phyloP scores from a whole-genome alignment of 2,113 vertebrate species.

The Sceloporus tristichus region DNA sequence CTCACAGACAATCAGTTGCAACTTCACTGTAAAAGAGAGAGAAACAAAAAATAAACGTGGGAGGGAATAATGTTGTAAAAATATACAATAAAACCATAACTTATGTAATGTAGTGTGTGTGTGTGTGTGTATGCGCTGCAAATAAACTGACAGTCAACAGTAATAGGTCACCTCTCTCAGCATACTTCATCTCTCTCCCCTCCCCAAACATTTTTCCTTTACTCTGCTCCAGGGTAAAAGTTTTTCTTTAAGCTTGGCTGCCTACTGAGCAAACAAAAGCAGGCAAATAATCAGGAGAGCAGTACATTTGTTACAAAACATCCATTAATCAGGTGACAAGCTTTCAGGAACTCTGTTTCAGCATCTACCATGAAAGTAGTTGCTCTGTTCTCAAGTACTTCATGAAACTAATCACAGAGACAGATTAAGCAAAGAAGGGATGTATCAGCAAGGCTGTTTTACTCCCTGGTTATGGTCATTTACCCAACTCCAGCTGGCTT shows the following conservation, averaged over 20 bases:
- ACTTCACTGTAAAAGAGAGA: not conserved
- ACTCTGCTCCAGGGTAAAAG: constrained; percentile 14
- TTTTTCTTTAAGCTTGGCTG: not conserved
- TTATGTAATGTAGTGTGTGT: not conserved
- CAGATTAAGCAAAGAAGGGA: not conserved
- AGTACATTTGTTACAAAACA: constrained; percentile 27
- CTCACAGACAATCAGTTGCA: not conserved
- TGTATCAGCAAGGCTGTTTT: not conserved
- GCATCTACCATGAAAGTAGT: not conserved
- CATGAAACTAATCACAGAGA: constrained; percentile 11
- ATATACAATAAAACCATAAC: not conserved
- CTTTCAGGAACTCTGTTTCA: constrained; percentile 8
- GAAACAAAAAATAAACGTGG: not conserved
- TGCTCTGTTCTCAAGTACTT: not conserved
- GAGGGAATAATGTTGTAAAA: constrained; percentile 2
- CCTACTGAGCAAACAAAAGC: not conserved
- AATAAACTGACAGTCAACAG: not conserved
- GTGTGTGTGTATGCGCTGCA: not conserved
- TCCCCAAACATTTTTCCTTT: constrained; percentile 1
- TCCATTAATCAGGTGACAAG: constrained; percentile 1
- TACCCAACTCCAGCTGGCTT: not conserved
- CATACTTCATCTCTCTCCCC: not conserved
- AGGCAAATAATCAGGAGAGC: constrained; percentile 12
- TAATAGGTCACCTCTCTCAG: not conserved
- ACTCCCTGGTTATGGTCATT: not conserved